Base-by-base conservation (phyloP, 1,140 invertebrate genomes). In the Periplaneta americana region DNA sequence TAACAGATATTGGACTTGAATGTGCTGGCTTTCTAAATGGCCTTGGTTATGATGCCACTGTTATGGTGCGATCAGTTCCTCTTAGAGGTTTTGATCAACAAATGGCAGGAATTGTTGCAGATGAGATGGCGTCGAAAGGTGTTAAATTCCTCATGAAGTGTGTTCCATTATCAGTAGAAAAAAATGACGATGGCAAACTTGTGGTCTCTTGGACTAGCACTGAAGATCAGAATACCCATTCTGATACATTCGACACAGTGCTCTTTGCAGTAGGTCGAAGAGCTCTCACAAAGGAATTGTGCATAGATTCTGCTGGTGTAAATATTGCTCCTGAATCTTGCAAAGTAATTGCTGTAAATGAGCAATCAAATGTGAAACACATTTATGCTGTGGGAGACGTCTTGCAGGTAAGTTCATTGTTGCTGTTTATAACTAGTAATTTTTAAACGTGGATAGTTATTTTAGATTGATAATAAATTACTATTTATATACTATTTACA, bases 81-180 rank as follows among this genome's bases (percentile, higher is more conserved):
- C 90, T 99, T 34, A 92, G 98, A 85, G 98, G 97, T 34, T 99
- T 99, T 88, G 98, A 99, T 90, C 97, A 98, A 88, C 96, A 99
- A 91, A 99, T 99, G 94, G 97, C 98, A 5, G 90, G 93, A 39
- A 91, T 94, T 83, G 92, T 99, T 81, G 93, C 94, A 18, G 89
- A 92, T 33, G 95, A 97, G 87, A 98, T 99, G 97, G 89, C 93
- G 83, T 89, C 94, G 78, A 93, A 94, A 82, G 96, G 96, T 3
- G 93, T 99, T 34, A 93, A 95, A 84, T 98, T 99, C 88, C 88
- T 98, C 48, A 88, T 93, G 82, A 92, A 93, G 84, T 94, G 93
- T 84, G 91, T 98, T 17, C 96, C 97, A 0, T 91, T 92, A 74
- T 92, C 93, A 39, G 91, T 99, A 32, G 92, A 94, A 84, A 95